Evolutionary conservation across 2,888 invertebrate genomes (phyloP).

Genomic region (Steromphala cineraria): DNA sequence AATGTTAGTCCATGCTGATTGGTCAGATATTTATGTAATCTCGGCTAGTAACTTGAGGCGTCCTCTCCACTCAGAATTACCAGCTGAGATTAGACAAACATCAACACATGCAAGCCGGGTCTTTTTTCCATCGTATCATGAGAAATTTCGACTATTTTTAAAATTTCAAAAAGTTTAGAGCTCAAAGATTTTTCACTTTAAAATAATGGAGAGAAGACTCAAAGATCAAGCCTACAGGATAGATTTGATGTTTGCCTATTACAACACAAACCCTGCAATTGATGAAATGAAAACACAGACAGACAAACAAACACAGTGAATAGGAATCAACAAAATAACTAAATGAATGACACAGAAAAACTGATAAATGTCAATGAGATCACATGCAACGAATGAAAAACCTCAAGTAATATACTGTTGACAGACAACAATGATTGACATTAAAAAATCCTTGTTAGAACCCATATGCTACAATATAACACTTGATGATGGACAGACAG

Average conservation of each 20-base stretch:
- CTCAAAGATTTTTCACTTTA: no score
- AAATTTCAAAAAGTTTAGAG: not conserved
- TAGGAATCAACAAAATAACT: no score
- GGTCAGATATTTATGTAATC: constrained; percentile 80
- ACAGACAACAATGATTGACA: not conserved
- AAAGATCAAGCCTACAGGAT: not conserved
- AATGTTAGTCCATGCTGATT: constrained; percentile 41
- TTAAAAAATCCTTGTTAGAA: not conserved
- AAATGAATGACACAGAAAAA: no score
- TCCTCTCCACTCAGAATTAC: constrained; percentile 92
- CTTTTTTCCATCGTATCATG: not conserved
- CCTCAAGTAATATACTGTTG: not conserved
- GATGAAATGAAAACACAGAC: no score
- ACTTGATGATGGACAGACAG: not conserved
- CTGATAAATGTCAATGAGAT: no score
- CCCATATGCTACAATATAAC: not conserved
- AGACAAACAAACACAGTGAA: not conserved
- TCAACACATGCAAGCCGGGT: constrained; percentile 41
- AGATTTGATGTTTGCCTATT: not conserved
- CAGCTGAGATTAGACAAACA: constrained; percentile 94
- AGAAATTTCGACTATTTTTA: not conserved
- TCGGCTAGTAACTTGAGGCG: constrained; percentile 91
- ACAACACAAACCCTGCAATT: not conserved
- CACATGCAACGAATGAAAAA: no score
- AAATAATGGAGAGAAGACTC: no score